Evolutionary conservation across 2,888 invertebrate species (phyloP).

Genomic region (Carabus problematicus): DNA sequence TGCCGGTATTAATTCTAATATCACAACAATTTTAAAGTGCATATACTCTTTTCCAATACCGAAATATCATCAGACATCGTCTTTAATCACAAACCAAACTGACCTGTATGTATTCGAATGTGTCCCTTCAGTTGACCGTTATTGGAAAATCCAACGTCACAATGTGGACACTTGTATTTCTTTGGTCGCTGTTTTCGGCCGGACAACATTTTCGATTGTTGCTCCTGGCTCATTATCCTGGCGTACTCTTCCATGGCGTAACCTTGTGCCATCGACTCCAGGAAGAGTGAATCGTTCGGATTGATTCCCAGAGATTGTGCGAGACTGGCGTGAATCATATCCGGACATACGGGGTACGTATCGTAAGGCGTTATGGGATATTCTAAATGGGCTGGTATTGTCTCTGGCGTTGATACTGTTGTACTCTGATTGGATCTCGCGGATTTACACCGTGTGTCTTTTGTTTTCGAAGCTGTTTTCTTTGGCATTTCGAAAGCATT

Average conservation of each 20-base stretch:
- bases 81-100: slow-evolving; percentile 47
- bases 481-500: neutral
- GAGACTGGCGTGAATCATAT: slow-evolving; percentile 45
- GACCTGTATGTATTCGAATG: slow-evolving; percentile 87
- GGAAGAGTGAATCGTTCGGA: slow-evolving; percentile 42
- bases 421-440: slow-evolving; percentile 39
- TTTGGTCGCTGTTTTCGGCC: slow-evolving; percentile 81
- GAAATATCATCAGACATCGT: neutral
- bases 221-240: slow-evolving; percentile 70
- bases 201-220: slow-evolving; percentile 71
- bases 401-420: slow-evolving; percentile 12
- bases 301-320: slow-evolving; percentile 48
- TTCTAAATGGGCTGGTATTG: slow-evolving; percentile 22
- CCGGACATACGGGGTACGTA: slow-evolving; percentile 47
- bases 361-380: slow-evolving; percentile 43
- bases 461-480: slow-evolving; percentile 1
- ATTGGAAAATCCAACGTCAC: slow-evolving; percentile 91
- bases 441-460: neutral
- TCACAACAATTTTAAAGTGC: too few relatives aligned
- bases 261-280: slow-evolving; percentile 49
- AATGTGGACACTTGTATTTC: slow-evolving; percentile 90
- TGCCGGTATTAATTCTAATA: too few relatives aligned
- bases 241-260: slow-evolving; percentile 75
- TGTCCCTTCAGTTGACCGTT: slow-evolving; percentile 92
- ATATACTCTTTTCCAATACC: too few relatives aligned